A percentile compares a stretch with the other conserved stretches of the same genome.
These are phyloP conservation scores for Brenthis daphne DNA, from an alignment of 2,888 invertebrate species.

Conservation along the genomic window DNA sequence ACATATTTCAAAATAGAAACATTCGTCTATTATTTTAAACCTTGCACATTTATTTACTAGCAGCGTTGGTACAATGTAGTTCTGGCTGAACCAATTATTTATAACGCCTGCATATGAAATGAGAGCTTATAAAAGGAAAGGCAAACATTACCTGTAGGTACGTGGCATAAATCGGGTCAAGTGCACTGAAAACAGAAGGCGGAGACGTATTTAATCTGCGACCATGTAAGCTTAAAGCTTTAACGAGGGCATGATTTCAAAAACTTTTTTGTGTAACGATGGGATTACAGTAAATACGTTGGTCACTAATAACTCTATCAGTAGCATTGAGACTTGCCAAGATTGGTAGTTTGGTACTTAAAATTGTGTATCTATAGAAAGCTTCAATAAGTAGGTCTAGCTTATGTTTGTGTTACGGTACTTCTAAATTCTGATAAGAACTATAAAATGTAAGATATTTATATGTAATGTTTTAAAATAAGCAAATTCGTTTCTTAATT, in stretches of 20 bases:
- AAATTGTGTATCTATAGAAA: too few species aligned
- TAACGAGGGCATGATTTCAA: slow-evolving; percentile 27
- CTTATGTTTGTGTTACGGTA: too few species aligned
- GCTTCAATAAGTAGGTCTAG: too few species aligned
- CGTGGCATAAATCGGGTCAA: slow-evolving; percentile 25
- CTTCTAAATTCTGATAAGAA: too few species aligned
- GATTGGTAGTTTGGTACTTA: too few species aligned
- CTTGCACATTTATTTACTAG: slow-evolving; percentile 8
- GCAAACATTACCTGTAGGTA: slow-evolving; percentile 22
- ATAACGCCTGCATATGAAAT: slow-evolving; percentile 19
- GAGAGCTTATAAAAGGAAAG: slow-evolving; percentile 15
- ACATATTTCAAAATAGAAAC: slow-evolving; percentile 5
- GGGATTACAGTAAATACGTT: not conserved
- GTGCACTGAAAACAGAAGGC: slow-evolving; percentile 35
- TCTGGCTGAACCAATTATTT: slow-evolving; percentile 14
- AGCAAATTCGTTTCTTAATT: too few species aligned
- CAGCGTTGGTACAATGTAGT: not conserved
- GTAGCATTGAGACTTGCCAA: not conserved
- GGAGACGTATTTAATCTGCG: slow-evolving; percentile 31
- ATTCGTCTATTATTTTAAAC: slow-evolving; percentile 3
- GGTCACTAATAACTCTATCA: not conserved
- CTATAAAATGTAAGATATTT: too few species aligned
- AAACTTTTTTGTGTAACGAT: not conserved
- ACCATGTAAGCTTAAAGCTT: slow-evolving; percentile 26
- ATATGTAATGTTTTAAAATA: too few species aligned